Evolutionary conservation across 2,113 vertebrate species (phyloP), one percentile per base, ranked within the genome.

Genomic region (Fukomys damarensis): DNA sequence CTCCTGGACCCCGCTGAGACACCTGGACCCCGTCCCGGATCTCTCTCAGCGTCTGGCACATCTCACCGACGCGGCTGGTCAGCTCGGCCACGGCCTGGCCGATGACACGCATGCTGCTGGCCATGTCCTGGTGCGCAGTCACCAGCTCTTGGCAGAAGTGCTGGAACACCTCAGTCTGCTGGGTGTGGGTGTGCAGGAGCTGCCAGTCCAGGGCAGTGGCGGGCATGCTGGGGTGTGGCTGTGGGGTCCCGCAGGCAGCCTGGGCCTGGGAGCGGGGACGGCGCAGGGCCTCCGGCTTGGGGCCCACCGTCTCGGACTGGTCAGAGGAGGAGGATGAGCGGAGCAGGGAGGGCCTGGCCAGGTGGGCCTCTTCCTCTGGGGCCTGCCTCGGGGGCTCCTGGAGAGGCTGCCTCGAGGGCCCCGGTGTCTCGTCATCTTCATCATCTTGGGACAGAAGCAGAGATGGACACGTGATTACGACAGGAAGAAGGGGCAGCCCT

Each of bases 81-180:
- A 99, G 98, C 91, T 98, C 98, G 7, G 98, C 96, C 98, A 98
- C 85, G 3, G 97, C 97, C 98, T 98, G 98, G 81, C 98, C 20
- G 1, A 99, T 38, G 17, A 95, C 76, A 11, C 89, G 98, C 98
- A 99, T 98, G 97, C 97, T 98, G 81, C 66, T 66, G 19, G 98
- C 97, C 98, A 99, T 97, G 98, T 98, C 98, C 92, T 93, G 98
- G 17, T 99, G 99, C 81, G 98, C 43, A 3, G 98, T 96, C 97
- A 99, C 97, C 97, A 99, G 98, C 97, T 99, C 98, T 91, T 97
- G 98, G 97, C 98, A 98, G 92, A 98, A 98, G 72, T 97, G 98
- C 95, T 87, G 98, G 87, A 99, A 96, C 68, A 98, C 95, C 26
- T 98, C 98, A 0, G 97, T 98, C 85, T 99, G 98, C 91, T 98